Evolutionary conservation across 2,113 vertebrate species (phyloP), one percentile per base, ranked within the genome.

Genomic region (Orientallactaga bullata): DNA sequence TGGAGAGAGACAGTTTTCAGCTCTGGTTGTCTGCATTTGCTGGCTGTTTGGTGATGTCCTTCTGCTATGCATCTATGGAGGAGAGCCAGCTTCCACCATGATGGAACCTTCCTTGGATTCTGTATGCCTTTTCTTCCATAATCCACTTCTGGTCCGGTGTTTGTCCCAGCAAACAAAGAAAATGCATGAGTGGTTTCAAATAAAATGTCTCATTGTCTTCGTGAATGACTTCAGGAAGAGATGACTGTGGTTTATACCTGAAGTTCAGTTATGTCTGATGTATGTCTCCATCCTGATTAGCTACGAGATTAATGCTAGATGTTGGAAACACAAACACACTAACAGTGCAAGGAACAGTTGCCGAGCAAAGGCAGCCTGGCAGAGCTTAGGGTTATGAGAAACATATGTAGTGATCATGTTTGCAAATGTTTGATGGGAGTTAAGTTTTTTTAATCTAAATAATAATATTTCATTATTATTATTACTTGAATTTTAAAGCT

Each of bases 201-300:
- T 4, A 23, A 32, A 58, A 12, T 42, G 1, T 2, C 24, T 39
- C 71, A 39, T 55, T 12, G 26, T 78, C 7, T 28, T 66, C 26
- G 35, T 13, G 18, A 0, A 51, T 80, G 37, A 63, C 7, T 80
- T 58, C 61, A 74, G 28, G 16, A 71, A 32, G 3, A 89, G 5
- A 4, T 35, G n/a, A 66, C 0, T 10, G 7, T 61, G 13, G 11
- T 42, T 20, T 8, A 3, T 11, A 30, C 13, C 23, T 15, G 20
- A 73, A 51, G 30, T 42, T 5, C 61, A 3, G 13, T 35, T 88
- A 35, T 5, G 2, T 35, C 32, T 83, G 55, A 94, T 60, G 66
- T 28, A 35, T 2, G 11, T 18, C 66, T 28, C 32, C 1, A 13
- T 18, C 66, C 39, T 79, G 32, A 26, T 61, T 47, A 82, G 16